These are phyloP conservation scores for Grallaria varia DNA, from an alignment of 2,113 vertebrate genomes.

Conservation along the genomic window DNA sequence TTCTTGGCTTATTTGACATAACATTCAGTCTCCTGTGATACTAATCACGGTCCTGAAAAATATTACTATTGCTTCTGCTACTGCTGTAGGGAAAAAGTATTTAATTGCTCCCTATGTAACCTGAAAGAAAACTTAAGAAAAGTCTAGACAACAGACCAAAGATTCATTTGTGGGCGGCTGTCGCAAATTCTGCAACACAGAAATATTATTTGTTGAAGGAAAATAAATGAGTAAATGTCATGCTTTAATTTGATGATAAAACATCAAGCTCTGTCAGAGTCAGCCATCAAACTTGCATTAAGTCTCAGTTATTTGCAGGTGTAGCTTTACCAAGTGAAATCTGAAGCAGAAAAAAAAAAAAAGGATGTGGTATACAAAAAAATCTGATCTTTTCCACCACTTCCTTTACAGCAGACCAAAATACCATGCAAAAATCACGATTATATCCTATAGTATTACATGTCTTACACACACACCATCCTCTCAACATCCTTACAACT, in stretches of 20 bases:
- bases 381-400: background rate
- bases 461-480: background rate
- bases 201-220: constrained; percentile 21
- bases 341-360: background rate
- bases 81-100: background rate
- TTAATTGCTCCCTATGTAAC: background rate
- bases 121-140: background rate
- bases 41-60: background rate
- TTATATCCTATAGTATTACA: background rate
- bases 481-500: background rate
- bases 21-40: background rate
- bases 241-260: constrained; percentile 35
- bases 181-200: background rate
- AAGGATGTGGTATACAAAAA: background rate
- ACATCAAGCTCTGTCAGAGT: background rate
- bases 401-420: background rate
- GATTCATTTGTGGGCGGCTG: background rate
- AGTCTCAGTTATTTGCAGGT: background rate
- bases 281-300: background rate
- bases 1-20: background rate
- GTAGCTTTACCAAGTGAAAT: background rate
- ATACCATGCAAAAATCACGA: background rate
- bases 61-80: background rate
- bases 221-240: constrained; percentile 21
- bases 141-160: background rate